phyloP scores from a whole-genome alignment of 2,797 vertebrate species.

The Spinibarbus caldwelli region DNA sequence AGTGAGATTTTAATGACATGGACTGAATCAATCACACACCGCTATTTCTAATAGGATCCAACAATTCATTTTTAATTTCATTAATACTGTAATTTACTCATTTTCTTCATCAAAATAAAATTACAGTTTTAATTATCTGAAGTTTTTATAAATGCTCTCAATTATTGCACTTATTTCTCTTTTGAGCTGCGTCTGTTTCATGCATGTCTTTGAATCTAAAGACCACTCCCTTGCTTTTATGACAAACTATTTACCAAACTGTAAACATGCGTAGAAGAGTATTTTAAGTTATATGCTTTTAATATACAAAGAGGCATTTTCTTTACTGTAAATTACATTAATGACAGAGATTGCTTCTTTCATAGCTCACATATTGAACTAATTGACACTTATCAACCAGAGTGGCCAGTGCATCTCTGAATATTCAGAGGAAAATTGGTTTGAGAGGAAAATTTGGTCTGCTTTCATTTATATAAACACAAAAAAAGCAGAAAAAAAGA shows the following conservation, averaged over 20 bases:
- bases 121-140: not conserved
- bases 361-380: not conserved
- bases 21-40: not conserved
- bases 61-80: not conserved
- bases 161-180: not conserved
- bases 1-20: not conserved
- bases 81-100: not conserved
- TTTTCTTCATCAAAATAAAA: not conserved
- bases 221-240: not conserved
- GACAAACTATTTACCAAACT: not conserved
- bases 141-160: not conserved
- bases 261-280: not conserved
- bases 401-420: not conserved
- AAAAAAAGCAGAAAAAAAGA: too few relatives aligned
- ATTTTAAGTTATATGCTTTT: not conserved
- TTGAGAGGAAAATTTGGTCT: too few relatives aligned
- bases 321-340: not conserved
- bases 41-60: not conserved
- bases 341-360: not conserved
- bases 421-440: too few relatives aligned
- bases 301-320: not conserved
- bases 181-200: not conserved
- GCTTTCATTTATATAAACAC: too few relatives aligned
- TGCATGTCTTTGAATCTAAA: not conserved
- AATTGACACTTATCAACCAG: not conserved